Evolutionary conservation across 2,113 vertebrate genomes (phyloP).

Genomic region (Catharus fuscescens): DNA sequence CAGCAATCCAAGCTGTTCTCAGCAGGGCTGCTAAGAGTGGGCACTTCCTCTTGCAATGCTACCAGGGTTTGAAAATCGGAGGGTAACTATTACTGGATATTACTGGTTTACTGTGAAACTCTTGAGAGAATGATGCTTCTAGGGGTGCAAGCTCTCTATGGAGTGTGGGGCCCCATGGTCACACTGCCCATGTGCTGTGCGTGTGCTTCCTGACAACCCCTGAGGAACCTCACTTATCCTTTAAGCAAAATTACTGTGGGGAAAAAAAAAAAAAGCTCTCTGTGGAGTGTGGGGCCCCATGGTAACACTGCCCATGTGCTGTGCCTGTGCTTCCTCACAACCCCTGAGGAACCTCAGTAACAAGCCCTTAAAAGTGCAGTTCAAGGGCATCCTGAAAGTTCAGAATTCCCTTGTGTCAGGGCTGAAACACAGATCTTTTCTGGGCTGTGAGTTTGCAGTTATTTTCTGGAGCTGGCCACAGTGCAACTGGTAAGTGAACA

Average conservation of each 20-base stretch:
- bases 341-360: neutral
- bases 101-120: neutral
- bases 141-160: neutral
- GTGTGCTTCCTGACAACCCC: neutral
- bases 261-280: neutral
- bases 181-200: neutral
- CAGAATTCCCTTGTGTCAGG: neutral
- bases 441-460: neutral
- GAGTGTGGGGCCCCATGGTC: too few relatives aligned
- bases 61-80: neutral
- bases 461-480: neutral
- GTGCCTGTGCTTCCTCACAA: neutral
- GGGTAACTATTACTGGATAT: neutral
- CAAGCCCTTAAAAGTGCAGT: neutral
- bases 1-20: accelerated
- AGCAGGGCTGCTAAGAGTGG: neutral
- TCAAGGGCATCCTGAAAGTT: neutral
- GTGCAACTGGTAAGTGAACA: neutral
- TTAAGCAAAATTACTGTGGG: neutral
- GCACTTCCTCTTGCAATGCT: neutral
- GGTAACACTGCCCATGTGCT: neutral
- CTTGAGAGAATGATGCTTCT: neutral
- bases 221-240: neutral
- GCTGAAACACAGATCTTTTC: neutral
- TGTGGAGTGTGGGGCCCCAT: neutral